Percentiles rank a stretch among this genome's conserved stretches.
These are phyloP conservation scores for Clarias batrachus DNA, from an alignment of 2,113 vertebrate genomes.

Conservation along the genomic window DNA sequence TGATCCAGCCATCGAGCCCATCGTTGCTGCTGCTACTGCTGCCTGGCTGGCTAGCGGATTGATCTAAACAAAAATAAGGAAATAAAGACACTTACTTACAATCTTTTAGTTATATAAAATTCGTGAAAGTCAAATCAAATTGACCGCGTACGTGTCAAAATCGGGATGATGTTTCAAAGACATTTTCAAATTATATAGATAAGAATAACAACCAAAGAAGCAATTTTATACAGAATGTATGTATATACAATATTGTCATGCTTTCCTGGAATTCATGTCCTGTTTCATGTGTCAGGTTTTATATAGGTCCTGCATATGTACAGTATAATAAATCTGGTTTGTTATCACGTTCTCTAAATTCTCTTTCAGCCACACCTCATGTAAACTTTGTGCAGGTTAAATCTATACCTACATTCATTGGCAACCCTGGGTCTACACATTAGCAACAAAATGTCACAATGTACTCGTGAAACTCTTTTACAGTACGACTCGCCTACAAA, in stretches of 20 bases:
- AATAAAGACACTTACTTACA: neutral
- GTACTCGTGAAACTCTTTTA: no score
- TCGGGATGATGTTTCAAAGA: neutral
- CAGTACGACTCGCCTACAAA: no score
- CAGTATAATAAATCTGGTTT: neutral
- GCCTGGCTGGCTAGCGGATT: slow-evolving; percentile 95
- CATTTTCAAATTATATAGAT: neutral
- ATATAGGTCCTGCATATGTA: neutral
- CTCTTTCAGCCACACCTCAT: neutral
- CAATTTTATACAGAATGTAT: neutral
- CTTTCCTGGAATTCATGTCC: neutral
- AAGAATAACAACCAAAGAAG: neutral
- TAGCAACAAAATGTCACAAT: no score
- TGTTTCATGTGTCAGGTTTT: neutral
- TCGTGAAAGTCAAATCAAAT: neutral
- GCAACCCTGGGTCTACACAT: neutral
- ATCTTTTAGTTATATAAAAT: neutral
- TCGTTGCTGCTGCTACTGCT: slow-evolving; percentile 86
- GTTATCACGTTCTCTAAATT: neutral
- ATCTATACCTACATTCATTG: neutral
- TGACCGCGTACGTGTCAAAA: neutral
- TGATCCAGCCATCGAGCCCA: slow-evolving; percentile 92
- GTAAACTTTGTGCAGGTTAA: neutral
- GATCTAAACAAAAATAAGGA: slow-evolving; percentile 75
- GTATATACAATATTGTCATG: neutral